Evolutionary conservation across 2,113 vertebrate species (phyloP), one percentile per base, ranked within the genome.

Genomic region (Aptenodytes forsteri): DNA sequence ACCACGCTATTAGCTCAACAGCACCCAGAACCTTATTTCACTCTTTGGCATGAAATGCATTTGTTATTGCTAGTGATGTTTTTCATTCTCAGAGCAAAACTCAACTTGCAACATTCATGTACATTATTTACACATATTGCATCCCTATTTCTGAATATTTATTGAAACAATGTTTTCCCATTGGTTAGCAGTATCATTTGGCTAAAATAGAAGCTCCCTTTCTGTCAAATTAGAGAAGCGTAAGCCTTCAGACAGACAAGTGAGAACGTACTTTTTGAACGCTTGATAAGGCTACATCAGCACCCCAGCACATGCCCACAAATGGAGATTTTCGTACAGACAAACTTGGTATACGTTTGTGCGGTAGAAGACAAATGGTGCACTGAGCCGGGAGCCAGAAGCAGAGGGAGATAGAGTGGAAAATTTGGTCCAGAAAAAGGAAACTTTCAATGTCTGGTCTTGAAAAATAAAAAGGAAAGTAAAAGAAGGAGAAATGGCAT

Each of bases 391-490:
- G 54, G 38, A 91, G 36, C 44, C 91, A 87, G 40, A 83, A 71
- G 12, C 4, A 6, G 32, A 82, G 52, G 47, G 46, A 54, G 58
- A 70, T 0, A 71, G 65, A 59, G 69, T 36, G 44, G 46, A 90
- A 94, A 85, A 85, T 47, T 65, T 58, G 21, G 30, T 61, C 36
- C 56, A 79, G 87, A 69, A 85, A 70, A 91, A 82, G 89, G 10
- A 89, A 87, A 76, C 22, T 10, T 70, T 83, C 58, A 18, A 12
- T 11, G 20, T 69, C 29, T 79, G 19, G n/a, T 76, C 72, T 87
- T 85, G 89, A 89, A 89, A 95, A 93, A 56, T 16, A 66, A 89
- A 94, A 89, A 94, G 30, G 65, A 92, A 95, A 88, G 62, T 58
- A 93, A 86, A 96, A 94, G 55, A 82, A 87, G 44, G 22, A 92